Percentiles rank a stretch among this genome's conserved stretches.
These are phyloP conservation scores for Drosophila quinaria DNA, from an alignment of 2,888 invertebrate genomes.

Conservation along the genomic window DNA sequence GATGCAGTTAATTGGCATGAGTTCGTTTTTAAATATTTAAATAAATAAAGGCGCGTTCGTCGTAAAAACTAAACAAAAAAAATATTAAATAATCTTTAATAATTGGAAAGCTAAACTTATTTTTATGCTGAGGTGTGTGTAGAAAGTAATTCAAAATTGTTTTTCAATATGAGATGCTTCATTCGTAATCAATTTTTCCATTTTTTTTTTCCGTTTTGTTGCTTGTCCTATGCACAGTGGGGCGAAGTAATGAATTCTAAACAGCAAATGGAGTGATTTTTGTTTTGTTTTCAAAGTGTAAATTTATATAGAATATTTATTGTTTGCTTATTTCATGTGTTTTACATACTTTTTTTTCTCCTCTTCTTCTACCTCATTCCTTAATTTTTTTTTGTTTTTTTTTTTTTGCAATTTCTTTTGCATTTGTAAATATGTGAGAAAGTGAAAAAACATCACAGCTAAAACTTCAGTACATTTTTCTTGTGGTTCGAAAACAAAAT, in stretches of 20 bases:
- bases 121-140: constrained; percentile 46
- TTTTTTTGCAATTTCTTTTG: constrained; percentile 18
- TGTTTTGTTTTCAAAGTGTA: constrained; percentile 2
- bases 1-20: constrained; percentile 36
- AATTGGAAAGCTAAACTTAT: constrained; percentile 34
- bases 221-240: constrained; percentile 12
- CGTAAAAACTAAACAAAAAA: constrained; percentile 33
- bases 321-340: constrained; percentile 29
- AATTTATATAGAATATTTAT: constrained; percentile 13
- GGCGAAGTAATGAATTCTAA: constrained; percentile 23
- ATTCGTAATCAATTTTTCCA: constrained; percentile 48
- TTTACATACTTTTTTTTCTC: constrained; percentile 25
- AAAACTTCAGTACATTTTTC: constrained; percentile 85
- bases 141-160: constrained; percentile 36
- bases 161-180: constrained; percentile 62
- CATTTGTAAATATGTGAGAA: constrained; percentile 68
- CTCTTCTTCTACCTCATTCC: constrained; percentile 6
- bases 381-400: constrained; percentile 11
- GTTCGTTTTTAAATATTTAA: constrained; percentile 41
- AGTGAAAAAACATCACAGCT: constrained; percentile 85
- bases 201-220: constrained; percentile 2
- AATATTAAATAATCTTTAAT: constrained; percentile 1
- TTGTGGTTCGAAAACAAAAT: constrained; percentile 61
- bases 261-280: constrained; percentile 50
- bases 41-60: constrained; percentile 54